Evolutionary conservation across 2,888 invertebrate genomes (phyloP), one percentile per base, ranked within the genome.

Genomic region (Melolontha melolontha): DNA sequence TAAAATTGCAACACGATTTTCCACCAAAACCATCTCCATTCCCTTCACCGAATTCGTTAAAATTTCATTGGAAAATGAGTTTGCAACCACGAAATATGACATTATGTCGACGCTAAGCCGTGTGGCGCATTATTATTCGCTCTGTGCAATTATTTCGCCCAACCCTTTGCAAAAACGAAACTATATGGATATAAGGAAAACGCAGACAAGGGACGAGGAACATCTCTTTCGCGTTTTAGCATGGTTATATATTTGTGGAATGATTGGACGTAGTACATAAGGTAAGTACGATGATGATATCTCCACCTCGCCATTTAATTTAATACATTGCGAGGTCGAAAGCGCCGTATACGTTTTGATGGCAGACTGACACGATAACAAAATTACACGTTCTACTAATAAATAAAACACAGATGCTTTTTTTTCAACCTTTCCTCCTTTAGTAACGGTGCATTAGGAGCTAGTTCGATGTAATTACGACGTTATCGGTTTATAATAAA

Each of bases 291-390:
- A 34, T 34, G 34, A 34, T 57, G 68, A 67, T 67, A 70, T 71
- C 68, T 70, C 70, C 72, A 72, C 72, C 73, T 72, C 52, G 55
- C 64, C 71, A 70, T 71, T 73, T 73, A 69, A 69, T 68, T 68
- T 70, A 69, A 65, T 67, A 70, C 66, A 10, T 34, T 34, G 34
- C 34, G 34, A 34, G 34, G 34, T 34, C 34, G 34, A 34, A 34
- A 34, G 34, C 68, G 65, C 68, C 51, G 55, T 64, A 65, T 41
- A 51, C 50, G 40, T 57, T 44, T 59, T 69, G 69, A 74, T 73
- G 73, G 72, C 69, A 62, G 72, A 47, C 65, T 70, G 71, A 70
- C 74, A 74, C 73, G 73, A 72, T 69, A 74, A 59, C 71, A 57
- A 72, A 74, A 74, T 74, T 74, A 74, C 65, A 73, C 57, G 71